These are phyloP conservation scores for Drosophila diplacantha DNA, from an alignment of 2,888 invertebrate species.

Conservation along the genomic window DNA sequence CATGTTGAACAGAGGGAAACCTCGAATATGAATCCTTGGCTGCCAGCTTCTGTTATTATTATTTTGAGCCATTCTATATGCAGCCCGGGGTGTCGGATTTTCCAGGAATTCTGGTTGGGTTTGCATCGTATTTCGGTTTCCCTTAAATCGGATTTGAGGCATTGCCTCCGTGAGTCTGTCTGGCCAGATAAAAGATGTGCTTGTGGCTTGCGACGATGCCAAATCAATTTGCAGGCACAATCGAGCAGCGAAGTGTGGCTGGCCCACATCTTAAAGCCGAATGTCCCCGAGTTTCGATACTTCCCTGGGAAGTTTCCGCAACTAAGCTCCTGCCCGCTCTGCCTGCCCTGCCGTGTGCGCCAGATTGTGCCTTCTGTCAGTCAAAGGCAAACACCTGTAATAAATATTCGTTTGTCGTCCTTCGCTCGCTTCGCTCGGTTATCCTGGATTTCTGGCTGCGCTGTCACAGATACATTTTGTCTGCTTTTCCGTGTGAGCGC, in stretches of 20 bases:
- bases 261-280: slow-evolving; percentile 22
- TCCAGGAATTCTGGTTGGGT: slow-evolving; percentile 27
- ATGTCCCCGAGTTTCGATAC: slow-evolving; percentile 4
- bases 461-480: slow-evolving; percentile 64
- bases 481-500: slow-evolving; percentile 66
- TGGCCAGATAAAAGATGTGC: slow-evolving; percentile 22
- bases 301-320: slow-evolving; percentile 11
- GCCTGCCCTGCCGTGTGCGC: slow-evolving; percentile 8
- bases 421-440: slow-evolving; percentile 46
- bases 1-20: not conserved
- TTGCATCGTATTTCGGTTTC: slow-evolving; percentile 10
- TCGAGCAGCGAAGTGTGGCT: slow-evolving; percentile 20
- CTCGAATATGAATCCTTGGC: not conserved
- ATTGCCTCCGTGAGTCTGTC: slow-evolving; percentile 19
- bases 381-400: slow-evolving; percentile 71
- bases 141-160: slow-evolving; percentile 30
- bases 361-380: slow-evolving; percentile 57
- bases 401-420: slow-evolving; percentile 70
- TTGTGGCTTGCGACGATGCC: slow-evolving; percentile 22
- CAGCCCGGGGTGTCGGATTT: slow-evolving; percentile 7
- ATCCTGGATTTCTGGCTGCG: slow-evolving; percentile 57
- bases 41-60: slow-evolving; percentile 7
- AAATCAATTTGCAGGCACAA: slow-evolving; percentile 36
- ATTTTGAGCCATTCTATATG: slow-evolving; percentile 18
- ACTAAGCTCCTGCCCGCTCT: slow-evolving; percentile 27